Evolutionary conservation across 2,888 invertebrate genomes (phyloP).

Genomic region (Xanthorhoe spadicearia): DNA sequence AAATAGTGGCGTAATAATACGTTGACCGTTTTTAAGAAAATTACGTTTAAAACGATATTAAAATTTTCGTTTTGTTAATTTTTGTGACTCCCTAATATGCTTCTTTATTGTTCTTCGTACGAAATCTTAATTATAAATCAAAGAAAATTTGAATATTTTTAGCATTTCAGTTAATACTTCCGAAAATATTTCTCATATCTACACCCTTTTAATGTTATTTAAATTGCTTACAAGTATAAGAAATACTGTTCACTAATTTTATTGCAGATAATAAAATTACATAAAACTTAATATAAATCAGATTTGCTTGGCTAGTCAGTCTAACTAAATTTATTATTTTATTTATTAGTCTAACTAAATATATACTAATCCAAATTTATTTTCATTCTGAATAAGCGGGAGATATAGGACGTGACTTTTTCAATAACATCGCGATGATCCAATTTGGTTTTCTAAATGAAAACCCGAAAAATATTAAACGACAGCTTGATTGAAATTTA

Average conservation of each 20-base stretch:
- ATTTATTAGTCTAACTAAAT: too few species aligned
- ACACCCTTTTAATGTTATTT: background rate
- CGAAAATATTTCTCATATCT: background rate
- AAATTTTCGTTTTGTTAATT: slow-evolving; percentile 1
- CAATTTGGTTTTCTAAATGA: background rate
- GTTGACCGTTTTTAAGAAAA: background rate
- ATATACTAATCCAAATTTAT: too few species aligned
- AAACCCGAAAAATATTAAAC: background rate
- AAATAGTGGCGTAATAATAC: background rate
- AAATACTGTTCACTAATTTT: background rate
- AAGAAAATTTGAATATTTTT: background rate
- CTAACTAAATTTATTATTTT: too few species aligned
- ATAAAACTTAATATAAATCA: too few species aligned
- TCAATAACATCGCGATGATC: slow-evolving; percentile 23
- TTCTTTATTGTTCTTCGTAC: background rate
- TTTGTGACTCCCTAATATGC: background rate
- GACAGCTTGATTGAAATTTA: too few species aligned
- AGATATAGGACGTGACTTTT: slow-evolving; percentile 34
- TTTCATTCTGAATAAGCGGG: slow-evolving; percentile 1
- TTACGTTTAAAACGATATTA: background rate
- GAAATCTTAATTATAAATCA: background rate
- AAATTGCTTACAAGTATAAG: background rate
- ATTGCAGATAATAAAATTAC: background rate
- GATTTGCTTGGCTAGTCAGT: too few species aligned
- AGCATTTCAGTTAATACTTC: background rate